Percentiles rank a stretch among this genome's conserved stretches.
Evolutionary conservation across 2,797 vertebrate genomes (phyloP).

Genomic region (Chaetodon trifasciatus): DNA sequence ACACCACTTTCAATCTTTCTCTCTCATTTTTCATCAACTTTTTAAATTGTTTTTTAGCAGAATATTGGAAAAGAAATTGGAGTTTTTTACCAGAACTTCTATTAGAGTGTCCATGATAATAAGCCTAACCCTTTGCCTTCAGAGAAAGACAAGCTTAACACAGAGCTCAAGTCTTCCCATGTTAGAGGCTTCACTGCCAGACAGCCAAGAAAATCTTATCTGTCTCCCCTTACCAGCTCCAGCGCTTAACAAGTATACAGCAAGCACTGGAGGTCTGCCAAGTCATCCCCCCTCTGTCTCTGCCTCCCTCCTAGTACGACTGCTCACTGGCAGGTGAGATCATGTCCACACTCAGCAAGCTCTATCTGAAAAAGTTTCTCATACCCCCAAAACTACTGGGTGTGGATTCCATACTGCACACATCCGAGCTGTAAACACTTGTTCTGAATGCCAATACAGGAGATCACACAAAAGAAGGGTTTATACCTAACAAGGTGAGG

Average conservation of each 20-base stretch:
- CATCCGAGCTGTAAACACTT: background rate
- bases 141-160: conserved; percentile 20
- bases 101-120: background rate
- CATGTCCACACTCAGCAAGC: conserved; percentile 21
- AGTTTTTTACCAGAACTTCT: background rate
- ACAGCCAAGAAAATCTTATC: conserved; percentile 34
- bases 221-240: conserved; percentile 47
- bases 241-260: conserved; percentile 41
- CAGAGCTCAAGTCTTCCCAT: background rate
- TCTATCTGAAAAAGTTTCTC: background rate
- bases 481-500: too few relatives aligned
- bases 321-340: conserved; percentile 15
- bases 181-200: conserved; percentile 14
- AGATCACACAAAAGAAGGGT: background rate
- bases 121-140: conserved; percentile 14
- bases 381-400: background rate
- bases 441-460: background rate
- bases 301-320: conserved; percentile 10
- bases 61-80: background rate
- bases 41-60: background rate
- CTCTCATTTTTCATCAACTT: background rate
- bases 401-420: background rate
- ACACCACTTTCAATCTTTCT: background rate
- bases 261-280: conserved; percentile 32
- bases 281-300: conserved; percentile 19